Conservation (phyloP, 1,140 invertebrate species). For the Periplaneta americana region DNA sequence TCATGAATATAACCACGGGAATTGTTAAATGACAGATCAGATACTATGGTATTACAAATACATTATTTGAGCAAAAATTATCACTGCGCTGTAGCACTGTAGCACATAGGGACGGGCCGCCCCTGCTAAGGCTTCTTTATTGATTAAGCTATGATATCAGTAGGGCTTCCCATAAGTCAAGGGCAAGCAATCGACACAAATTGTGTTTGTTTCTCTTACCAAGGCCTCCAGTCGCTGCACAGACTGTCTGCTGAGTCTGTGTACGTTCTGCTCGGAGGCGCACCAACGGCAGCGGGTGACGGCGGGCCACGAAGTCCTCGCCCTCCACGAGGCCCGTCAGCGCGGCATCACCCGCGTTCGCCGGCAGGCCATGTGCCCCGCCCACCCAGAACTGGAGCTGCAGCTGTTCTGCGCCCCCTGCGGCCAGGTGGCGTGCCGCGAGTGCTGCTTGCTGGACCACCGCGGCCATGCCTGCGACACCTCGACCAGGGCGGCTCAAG, state of each 20-base stretch:
- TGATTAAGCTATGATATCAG: not conserved
- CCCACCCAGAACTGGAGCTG: constrained; percentile 34
- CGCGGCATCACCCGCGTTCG: constrained; percentile 25
- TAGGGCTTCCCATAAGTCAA: not conserved
- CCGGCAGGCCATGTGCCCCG: constrained; percentile 32
- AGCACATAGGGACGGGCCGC: too few species aligned
- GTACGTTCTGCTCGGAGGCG: constrained; percentile 35
- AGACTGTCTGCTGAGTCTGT: constrained; percentile 39
- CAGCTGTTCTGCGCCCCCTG: constrained; percentile 39
- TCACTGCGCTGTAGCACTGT: too few species aligned
- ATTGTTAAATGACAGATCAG: too few species aligned
- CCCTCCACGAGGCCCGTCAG: constrained; percentile 36
- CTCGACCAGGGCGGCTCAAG: constrained; percentile 30
- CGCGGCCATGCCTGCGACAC: constrained; percentile 38
- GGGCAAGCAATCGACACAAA: not conserved
- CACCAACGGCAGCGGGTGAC: constrained; percentile 33
- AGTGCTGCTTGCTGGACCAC: constrained; percentile 29
- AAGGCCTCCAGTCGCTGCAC: constrained; percentile 39
- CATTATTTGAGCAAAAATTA: too few species aligned
- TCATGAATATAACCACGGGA: too few species aligned
- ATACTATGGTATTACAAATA: too few species aligned
- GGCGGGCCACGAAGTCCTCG: constrained; percentile 32
- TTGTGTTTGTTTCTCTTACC: not conserved
- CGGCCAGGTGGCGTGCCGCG: constrained; percentile 35
- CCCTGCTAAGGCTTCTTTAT: not conserved